Evolutionary conservation across 2,888 invertebrate species (phyloP).

Genomic region (Coelogynopora nodosa): DNA sequence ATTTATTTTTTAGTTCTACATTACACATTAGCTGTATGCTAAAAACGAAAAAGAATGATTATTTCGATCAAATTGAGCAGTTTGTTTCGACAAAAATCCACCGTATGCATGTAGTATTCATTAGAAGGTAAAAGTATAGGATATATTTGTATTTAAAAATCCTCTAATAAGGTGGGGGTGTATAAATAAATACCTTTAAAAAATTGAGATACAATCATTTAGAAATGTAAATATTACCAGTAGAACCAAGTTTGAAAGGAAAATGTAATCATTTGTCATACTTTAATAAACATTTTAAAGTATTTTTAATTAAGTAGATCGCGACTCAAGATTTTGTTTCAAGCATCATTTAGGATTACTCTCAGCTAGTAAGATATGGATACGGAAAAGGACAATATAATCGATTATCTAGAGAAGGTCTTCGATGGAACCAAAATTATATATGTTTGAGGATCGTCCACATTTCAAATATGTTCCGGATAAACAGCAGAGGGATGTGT

Average conservation of each 20-base stretch:
- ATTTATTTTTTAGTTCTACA: background rate
- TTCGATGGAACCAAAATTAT: background rate
- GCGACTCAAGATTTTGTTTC: background rate
- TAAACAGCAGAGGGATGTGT: background rate
- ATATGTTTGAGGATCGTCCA: background rate
- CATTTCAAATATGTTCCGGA: background rate
- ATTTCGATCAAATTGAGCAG: too few relatives aligned
- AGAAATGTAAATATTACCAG: background rate
- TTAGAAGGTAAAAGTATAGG: background rate
- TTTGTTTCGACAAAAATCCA: background rate
- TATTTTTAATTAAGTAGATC: too few relatives aligned
- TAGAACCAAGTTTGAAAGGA: background rate
- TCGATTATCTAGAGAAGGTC: background rate
- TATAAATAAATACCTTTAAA: background rate
- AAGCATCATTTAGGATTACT: background rate
- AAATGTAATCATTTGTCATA: background rate
- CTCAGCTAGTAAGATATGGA: background rate
- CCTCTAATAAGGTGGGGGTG: background rate
- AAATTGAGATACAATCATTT: too few relatives aligned
- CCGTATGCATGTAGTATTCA: background rate
- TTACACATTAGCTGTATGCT: background rate
- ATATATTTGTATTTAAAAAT: background rate
- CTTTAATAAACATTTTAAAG: background rate
- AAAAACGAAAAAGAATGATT: background rate
- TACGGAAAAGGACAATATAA: background rate